These are phyloP conservation scores for Leucophora obtusa DNA, from an alignment of 2,888 invertebrate genomes.

Conservation along the genomic window DNA sequence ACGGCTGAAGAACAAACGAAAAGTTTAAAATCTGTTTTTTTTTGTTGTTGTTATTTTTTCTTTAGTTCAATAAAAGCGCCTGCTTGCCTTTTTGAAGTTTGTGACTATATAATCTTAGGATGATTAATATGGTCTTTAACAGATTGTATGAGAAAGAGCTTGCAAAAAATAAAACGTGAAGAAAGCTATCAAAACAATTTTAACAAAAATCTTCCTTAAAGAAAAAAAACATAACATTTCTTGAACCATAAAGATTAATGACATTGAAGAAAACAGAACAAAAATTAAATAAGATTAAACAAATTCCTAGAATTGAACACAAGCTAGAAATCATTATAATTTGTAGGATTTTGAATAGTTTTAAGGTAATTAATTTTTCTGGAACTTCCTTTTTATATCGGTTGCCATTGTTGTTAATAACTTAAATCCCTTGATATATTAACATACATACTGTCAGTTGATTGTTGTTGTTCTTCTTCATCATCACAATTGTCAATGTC, in stretches of 20 bases:
- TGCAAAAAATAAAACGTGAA: constrained; percentile 5
- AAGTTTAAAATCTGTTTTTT: constrained; percentile 44
- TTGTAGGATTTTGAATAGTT: constrained; percentile 10
- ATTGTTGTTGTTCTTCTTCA: constrained; percentile 7
- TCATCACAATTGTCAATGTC: constrained; percentile 30
- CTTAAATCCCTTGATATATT: constrained; percentile 20
- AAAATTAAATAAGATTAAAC: neutral
- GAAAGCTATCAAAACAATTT: constrained; percentile 53
- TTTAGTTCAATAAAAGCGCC: constrained; percentile 53
- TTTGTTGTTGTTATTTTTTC: neutral
- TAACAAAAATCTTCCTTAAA: constrained; percentile 8
- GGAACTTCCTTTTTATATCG: constrained; percentile 24
- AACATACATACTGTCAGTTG: constrained; percentile 10
- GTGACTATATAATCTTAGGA: constrained; percentile 8
- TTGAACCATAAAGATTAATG: constrained; percentile 57
- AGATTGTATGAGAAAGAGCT: constrained; percentile 12
- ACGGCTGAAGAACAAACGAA: constrained; percentile 30
- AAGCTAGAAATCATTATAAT: constrained; percentile 38
- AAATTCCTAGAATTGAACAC: constrained; percentile 32
- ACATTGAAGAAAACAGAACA: constrained; percentile 22
- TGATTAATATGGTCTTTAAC: constrained; percentile 57
- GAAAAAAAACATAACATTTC: neutral
- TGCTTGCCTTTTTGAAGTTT: neutral
- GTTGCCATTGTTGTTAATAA: neutral
- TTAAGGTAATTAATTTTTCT: constrained; percentile 11